Evolutionary conservation across 2,113 vertebrate species (phyloP).

Genomic region (Oncorhynchus keta): DNA sequence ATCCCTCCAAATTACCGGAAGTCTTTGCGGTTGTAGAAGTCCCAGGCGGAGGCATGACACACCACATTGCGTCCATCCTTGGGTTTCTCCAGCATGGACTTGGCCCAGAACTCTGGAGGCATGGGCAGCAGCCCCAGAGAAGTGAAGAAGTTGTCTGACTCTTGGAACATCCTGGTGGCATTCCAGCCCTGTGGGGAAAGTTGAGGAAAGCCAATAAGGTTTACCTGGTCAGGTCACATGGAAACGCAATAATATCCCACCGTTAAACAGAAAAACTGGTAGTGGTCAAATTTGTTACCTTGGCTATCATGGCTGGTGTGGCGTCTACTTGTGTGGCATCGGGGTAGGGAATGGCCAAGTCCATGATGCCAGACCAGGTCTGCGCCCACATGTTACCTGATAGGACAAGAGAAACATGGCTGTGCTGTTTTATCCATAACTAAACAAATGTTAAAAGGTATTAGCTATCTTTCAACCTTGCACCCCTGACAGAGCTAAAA

Average conservation of each 20-base stretch:
- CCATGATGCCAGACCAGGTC: conserved; percentile 92
- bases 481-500: conserved; percentile 19
- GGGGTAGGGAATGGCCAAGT: conserved; percentile 85
- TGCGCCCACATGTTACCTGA: conserved; percentile 99
- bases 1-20: conserved; percentile 79
- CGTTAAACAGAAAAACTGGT: too few relatives aligned
- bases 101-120: conserved; percentile 84
- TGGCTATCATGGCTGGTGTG: conserved; percentile 87
- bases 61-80: conserved; percentile 88
- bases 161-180: conserved; percentile 84
- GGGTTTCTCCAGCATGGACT: conserved; percentile 93
- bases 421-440: not conserved
- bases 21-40: conserved; percentile 96
- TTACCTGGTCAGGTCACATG: not conserved
- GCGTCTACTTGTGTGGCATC: conserved; percentile 85
- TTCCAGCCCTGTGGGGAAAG: conserved; percentile 81
- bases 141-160: conserved; percentile 85
- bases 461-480: not conserved
- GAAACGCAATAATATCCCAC: too few relatives aligned
- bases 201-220: not conserved
- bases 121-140: conserved; percentile 85
- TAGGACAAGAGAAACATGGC: conserved; percentile 29
- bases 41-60: conserved; percentile 97
- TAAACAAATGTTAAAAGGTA: not conserved
- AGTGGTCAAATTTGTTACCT: conserved; percentile 70